Percentiles rank a stretch among this genome's conserved stretches.
phyloP scores from a whole-genome alignment of 2,113 vertebrate species.

The Chauna torquata region DNA sequence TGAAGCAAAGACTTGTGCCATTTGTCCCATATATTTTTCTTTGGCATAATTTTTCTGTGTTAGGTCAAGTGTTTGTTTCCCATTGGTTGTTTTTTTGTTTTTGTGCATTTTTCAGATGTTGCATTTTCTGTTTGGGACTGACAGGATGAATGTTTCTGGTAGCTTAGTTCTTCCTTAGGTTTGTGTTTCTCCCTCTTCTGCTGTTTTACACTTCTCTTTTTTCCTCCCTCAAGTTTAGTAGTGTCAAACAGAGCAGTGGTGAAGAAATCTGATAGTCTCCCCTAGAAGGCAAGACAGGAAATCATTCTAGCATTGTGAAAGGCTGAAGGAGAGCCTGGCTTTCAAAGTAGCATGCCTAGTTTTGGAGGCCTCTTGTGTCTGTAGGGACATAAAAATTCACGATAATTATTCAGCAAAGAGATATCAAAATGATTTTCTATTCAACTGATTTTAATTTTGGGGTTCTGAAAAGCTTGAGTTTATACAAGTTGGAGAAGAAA shows the following conservation, averaged over 20 bases:
- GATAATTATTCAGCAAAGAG: not conserved
- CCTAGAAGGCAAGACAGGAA: not conserved
- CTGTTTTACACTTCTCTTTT: not conserved
- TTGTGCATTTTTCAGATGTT: not conserved
- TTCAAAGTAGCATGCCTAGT: not conserved
- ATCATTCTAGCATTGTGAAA: not conserved
- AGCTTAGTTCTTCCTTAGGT: not conserved
- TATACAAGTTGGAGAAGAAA: not conserved
- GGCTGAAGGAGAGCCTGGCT: not conserved
- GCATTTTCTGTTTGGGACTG: not conserved
- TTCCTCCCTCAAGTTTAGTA: not conserved
- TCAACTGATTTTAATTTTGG: not conserved
- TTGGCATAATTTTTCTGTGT: not conserved
- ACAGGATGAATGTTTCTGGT: not conserved
- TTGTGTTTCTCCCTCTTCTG: not conserved
- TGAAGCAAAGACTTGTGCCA: not conserved
- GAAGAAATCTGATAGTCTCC: not conserved
- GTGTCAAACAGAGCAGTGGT: not conserved
- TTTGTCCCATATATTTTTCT: not conserved
- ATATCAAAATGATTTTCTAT: not conserved
- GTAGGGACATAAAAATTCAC: not conserved
- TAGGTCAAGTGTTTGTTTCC: not conserved
- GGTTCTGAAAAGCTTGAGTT: not conserved
- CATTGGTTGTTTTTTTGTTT: not conserved
- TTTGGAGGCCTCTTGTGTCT: not conserved